Conservation (phyloP, 2,888 invertebrate genomes). For the Apamea crenata region DNA sequence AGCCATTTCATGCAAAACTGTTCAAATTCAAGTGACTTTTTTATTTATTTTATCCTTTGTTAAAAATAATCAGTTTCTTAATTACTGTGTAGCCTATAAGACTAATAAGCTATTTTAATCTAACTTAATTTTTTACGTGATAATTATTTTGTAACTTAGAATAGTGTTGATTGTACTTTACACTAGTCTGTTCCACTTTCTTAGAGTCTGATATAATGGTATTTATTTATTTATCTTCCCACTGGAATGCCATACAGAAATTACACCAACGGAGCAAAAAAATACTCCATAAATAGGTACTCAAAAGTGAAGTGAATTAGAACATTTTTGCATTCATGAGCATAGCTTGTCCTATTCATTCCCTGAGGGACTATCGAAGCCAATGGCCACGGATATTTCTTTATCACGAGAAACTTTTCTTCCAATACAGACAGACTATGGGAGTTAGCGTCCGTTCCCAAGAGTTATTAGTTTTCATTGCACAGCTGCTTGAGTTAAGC, state of each 20-base stretch:
- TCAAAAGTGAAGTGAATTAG: not conserved
- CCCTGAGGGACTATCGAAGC: constrained; percentile 1
- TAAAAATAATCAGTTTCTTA: not conserved
- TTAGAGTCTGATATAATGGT: not conserved
- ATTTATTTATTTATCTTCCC: too few relatives aligned
- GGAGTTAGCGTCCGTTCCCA: constrained; percentile 34
- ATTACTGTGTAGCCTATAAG: not conserved
- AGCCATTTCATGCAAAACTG: not conserved
- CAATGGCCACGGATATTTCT: constrained; percentile 57
- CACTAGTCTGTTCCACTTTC: not conserved
- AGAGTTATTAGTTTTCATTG: constrained; percentile 60
- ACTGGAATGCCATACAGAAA: too few relatives aligned
- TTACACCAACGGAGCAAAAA: too few relatives aligned
- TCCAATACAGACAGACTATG: constrained; percentile 53
- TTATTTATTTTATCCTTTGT: not conserved
- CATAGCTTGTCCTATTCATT: constrained; percentile 29
- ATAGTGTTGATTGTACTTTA: not conserved
- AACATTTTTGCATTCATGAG: not conserved
- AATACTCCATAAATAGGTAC: too few relatives aligned
- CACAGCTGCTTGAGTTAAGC: constrained; percentile 52
- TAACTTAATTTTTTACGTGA: not conserved
- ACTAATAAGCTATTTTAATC: not conserved
- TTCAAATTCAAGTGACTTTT: too few relatives aligned
- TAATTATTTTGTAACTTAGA: too few relatives aligned
- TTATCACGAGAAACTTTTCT: constrained; percentile 60